Evolutionary conservation across 2,888 invertebrate species (phyloP).

Genomic region (Oscheius sp.): DNA sequence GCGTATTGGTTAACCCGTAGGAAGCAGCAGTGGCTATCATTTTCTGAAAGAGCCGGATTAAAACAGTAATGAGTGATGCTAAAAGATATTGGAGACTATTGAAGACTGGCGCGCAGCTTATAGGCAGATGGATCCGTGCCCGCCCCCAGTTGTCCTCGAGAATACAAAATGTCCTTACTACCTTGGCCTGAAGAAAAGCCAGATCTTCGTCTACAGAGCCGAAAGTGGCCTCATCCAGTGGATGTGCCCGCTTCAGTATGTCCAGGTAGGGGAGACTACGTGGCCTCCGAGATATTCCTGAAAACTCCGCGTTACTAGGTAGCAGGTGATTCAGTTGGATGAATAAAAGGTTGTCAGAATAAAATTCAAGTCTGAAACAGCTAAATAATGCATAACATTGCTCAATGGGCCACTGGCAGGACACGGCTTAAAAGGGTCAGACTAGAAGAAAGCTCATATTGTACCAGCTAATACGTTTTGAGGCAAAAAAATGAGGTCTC

Average conservation of each 20-base stretch:
- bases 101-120: background rate
- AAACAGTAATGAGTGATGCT: background rate
- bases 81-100: background rate
- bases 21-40: conserved; percentile 37
- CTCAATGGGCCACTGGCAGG: too few species aligned
- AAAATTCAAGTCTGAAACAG: too few species aligned
- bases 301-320: conserved; percentile 15
- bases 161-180: conserved; percentile 28
- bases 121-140: conserved; percentile 19
- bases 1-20: conserved; percentile 6
- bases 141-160: conserved; percentile 29
- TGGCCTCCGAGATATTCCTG: conserved; percentile 18
- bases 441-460: too few species aligned
- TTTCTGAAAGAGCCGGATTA: conserved; percentile 32
- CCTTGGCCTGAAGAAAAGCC: conserved; percentile 41
- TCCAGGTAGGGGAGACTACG: conserved; percentile 19
- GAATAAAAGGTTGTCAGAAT: too few species aligned
- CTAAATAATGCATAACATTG: too few species aligned
- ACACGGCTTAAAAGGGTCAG: too few species aligned
- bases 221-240: conserved; percentile 30
- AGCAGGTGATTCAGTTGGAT: conserved; percentile 1
- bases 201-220: conserved; percentile 41
- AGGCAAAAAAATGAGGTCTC: too few species aligned
- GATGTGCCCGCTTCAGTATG: conserved; percentile 45
- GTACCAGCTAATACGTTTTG: too few species aligned